Evolutionary conservation across 2,113 vertebrate genomes (phyloP).

Genomic region (Excalfactoria chinensis): DNA sequence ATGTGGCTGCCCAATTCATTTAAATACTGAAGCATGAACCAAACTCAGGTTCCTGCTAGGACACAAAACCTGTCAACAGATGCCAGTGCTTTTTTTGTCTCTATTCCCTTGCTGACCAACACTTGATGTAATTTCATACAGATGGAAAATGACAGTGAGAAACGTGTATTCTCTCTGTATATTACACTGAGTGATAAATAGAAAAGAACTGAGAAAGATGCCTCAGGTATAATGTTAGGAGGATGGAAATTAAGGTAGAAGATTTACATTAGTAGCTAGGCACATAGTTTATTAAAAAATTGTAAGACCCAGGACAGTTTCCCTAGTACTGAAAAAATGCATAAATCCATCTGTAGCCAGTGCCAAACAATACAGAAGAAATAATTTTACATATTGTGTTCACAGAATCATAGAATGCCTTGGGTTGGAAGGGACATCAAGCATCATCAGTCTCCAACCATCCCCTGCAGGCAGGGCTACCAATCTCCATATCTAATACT

Average conservation of each 20-base stretch:
- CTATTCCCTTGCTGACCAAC: conserved; percentile 2
- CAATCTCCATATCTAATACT: too few species aligned
- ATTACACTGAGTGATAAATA: neutral
- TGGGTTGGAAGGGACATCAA: too few species aligned
- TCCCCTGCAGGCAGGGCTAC: too few species aligned
- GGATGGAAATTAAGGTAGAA: conserved; percentile 23
- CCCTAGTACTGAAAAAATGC: neutral
- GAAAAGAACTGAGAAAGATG: neutral
- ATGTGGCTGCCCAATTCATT: neutral
- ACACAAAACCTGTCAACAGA: neutral
- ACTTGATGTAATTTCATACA: neutral
- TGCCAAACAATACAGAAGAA: neutral
- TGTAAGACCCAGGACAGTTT: neutral
- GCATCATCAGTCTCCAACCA: too few species aligned
- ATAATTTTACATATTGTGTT: neutral
- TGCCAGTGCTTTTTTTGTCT: neutral
- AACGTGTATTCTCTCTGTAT: neutral
- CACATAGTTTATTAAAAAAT: conserved; percentile 1
- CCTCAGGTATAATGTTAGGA: conserved; percentile 4
- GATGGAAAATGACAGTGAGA: neutral
- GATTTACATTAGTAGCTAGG: conserved; percentile 9
- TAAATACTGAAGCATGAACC: conserved; percentile 28
- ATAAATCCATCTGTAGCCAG: neutral
- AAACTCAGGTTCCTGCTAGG: neutral
- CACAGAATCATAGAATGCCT: too few species aligned